Evolutionary conservation across 2,888 invertebrate genomes (phyloP).

Genomic region (Netelia virgata): DNA sequence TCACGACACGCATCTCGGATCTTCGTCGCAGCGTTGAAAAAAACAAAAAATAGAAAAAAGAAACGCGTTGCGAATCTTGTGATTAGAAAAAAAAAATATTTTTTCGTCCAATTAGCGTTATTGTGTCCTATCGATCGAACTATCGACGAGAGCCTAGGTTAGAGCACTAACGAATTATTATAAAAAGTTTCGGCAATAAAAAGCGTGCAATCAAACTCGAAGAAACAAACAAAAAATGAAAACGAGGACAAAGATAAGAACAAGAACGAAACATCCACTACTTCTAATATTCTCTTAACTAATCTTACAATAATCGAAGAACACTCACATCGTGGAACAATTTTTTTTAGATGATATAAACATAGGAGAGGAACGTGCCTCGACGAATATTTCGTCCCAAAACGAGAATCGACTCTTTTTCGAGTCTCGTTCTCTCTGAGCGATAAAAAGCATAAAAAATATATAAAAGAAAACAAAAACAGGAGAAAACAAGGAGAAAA

Average conservation of each 20-base stretch:
- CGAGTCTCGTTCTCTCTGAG: not conserved
- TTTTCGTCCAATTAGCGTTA: conserved; percentile 41
- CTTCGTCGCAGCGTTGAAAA: conserved; percentile 16
- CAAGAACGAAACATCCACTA: conserved; percentile 26
- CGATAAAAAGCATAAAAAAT: conserved; percentile 11
- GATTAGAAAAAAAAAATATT: conserved; percentile 28
- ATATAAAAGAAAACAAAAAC: not conserved
- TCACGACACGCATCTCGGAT: conserved; percentile 66
- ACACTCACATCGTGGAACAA: conserved; percentile 41
- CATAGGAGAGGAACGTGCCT: conserved; percentile 48
- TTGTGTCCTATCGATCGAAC: conserved; percentile 20
- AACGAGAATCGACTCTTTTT: conserved; percentile 15
- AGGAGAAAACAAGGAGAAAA: conserved; percentile 12
- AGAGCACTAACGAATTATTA: conserved; percentile 18
- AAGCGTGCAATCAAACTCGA: conserved; percentile 38
- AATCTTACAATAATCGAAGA: conserved; percentile 17
- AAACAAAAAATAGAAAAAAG: conserved; percentile 2
- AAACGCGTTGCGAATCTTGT: not conserved
- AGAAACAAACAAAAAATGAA: not conserved
- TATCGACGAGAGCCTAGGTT: conserved; percentile 22
- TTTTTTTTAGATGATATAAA: conserved; percentile 53
- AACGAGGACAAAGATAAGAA: not conserved
- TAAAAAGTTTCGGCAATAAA: conserved; percentile 33
- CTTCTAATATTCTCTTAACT: conserved; percentile 34
- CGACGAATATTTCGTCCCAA: conserved; percentile 47